Evolutionary conservation across 1,140 invertebrate genomes (phyloP).

Genomic region (Bombus confusus): DNA sequence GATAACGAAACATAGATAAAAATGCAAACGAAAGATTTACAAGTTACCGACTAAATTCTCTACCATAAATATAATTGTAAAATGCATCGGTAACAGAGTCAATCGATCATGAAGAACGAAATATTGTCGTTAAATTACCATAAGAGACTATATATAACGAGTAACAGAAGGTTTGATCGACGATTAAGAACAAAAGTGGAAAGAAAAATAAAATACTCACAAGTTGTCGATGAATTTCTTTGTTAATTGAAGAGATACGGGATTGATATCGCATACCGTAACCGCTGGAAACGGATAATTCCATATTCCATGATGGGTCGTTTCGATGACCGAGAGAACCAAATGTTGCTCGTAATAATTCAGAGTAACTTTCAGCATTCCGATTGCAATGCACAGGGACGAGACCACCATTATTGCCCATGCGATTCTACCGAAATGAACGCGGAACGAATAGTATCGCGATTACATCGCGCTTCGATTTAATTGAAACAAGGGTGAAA

Average conservation of each 20-base stretch:
- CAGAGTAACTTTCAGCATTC: slow-evolving; percentile 80
- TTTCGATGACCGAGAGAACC: slow-evolving; percentile 85
- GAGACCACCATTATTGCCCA: slow-evolving; percentile 80
- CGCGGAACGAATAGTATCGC: background rate
- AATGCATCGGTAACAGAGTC: background rate
- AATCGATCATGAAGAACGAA: background rate
- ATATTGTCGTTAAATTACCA: background rate
- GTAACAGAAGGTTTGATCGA: background rate
- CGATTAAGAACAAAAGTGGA: background rate
- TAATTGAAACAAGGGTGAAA: background rate
- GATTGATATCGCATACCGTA: slow-evolving; percentile 87
- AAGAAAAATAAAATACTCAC: slow-evolving; percentile 75
- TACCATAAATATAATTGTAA: too few species aligned
- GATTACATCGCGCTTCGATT: slow-evolving; percentile 2
- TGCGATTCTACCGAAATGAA: slow-evolving; percentile 71
- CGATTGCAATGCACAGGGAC: slow-evolving; percentile 77
- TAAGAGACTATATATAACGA: background rate
- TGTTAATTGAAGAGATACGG: slow-evolving; percentile 82
- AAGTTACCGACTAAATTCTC: too few species aligned
- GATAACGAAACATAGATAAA: too few species aligned
- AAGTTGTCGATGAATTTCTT: slow-evolving; percentile 77
- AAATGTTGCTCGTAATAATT: slow-evolving; percentile 79
- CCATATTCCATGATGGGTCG: slow-evolving; percentile 87
- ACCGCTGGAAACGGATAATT: slow-evolving; percentile 88
- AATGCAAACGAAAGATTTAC: too few species aligned